A percentile compares a stretch with the other conserved stretches of the same genome.
Evolutionary conservation across 2,113 vertebrate genomes (phyloP).

Genomic region (Microtus richardsoni): DNA sequence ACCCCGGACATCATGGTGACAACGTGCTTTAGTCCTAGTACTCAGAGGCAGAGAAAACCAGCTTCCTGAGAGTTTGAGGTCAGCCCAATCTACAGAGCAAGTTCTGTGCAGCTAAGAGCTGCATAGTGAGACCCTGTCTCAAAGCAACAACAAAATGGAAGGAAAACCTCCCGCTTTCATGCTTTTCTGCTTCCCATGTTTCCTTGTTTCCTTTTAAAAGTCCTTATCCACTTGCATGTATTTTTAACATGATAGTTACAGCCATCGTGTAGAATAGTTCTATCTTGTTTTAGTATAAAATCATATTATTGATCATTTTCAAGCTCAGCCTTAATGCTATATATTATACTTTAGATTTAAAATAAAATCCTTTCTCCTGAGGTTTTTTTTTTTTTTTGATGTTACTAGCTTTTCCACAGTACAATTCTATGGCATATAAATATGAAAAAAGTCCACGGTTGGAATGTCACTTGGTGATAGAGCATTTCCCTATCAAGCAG

Average conservation of each 20-base stretch:
- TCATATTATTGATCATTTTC: constrained; percentile 19
- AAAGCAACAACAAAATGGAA: neutral
- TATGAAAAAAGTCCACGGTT: neutral
- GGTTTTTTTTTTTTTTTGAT: neutral
- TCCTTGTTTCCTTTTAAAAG: neutral
- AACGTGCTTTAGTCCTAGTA: neutral
- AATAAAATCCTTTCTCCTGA: neutral
- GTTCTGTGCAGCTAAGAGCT: neutral
- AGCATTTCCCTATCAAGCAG: neutral
- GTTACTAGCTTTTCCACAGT: constrained; percentile 27
- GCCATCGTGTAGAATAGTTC: neutral
- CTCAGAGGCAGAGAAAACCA: neutral
- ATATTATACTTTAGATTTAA: constrained; percentile 26
- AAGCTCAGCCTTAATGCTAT: constrained; percentile 1
- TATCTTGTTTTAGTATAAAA: constrained; percentile 9
- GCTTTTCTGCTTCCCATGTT: constrained; percentile 17
- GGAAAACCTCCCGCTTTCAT: neutral
- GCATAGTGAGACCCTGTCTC: neutral
- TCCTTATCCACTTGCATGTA: neutral
- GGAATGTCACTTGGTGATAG: neutral
- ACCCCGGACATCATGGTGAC: neutral
- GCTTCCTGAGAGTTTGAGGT: neutral
- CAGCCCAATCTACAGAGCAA: neutral
- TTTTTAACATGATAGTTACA: neutral
- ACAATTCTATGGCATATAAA: neutral